phyloP scores from a whole-genome alignment of 2,888 invertebrate species.

The Hylaea fasciaria region DNA sequence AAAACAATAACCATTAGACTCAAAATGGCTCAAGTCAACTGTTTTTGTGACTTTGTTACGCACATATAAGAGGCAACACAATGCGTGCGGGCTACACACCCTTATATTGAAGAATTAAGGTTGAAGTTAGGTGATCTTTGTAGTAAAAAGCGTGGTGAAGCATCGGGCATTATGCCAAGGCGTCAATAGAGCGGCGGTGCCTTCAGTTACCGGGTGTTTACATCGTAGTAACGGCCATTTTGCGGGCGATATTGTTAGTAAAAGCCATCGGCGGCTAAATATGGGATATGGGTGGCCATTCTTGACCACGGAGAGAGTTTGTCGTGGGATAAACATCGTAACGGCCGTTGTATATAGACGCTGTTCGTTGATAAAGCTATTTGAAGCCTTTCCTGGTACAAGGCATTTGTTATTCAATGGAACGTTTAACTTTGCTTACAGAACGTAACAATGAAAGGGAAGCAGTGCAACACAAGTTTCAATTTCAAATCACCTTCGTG shows the following conservation, averaged over 20 bases:
- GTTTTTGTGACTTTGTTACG: constrained; percentile 21
- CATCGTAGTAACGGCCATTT: constrained; percentile 50
- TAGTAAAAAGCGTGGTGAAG: constrained; percentile 17
- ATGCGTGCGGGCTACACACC: constrained; percentile 8
- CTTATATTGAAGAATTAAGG: constrained; percentile 22
- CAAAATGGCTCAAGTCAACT: constrained; percentile 13
- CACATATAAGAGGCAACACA: constrained; percentile 6
- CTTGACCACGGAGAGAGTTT: constrained; percentile 18
- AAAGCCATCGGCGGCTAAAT: constrained; percentile 33
- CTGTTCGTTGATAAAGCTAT: not conserved
- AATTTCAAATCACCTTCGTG: too few species aligned
- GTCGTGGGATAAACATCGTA: constrained; percentile 14
- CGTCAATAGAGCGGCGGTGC: constrained; percentile 52
- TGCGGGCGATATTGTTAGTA: constrained; percentile 46
- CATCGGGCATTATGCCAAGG: constrained; percentile 51
- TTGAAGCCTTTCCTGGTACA: not conserved
- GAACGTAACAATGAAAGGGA: too few species aligned
- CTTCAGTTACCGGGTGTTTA: constrained; percentile 50
- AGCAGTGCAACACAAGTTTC: too few species aligned
- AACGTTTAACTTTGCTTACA: too few species aligned
- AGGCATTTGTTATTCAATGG: not conserved
- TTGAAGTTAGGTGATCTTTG: constrained; percentile 5
- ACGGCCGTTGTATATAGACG: constrained; percentile 1
- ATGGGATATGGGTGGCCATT: constrained; percentile 20
- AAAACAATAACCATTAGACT: not conserved